A percentile compares a stretch with the other conserved stretches of the same genome.
Evolutionary conservation across 2,888 invertebrate genomes (phyloP).

Genomic region (Portevinia maculata): DNA sequence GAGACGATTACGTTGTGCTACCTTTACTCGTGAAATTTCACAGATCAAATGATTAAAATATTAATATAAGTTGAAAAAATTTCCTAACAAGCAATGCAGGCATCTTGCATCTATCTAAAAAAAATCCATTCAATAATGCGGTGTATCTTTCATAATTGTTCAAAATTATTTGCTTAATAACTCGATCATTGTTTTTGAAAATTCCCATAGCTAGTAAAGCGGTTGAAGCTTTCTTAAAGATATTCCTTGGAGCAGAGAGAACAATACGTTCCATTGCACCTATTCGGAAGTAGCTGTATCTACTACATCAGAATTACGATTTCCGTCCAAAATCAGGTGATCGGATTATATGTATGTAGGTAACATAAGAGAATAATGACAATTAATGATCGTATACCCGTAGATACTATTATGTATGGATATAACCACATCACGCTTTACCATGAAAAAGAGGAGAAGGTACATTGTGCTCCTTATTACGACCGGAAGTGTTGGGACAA

Average conservation of each 20-base stretch:
- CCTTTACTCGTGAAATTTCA: neutral
- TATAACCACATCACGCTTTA: slow-evolving; percentile 29
- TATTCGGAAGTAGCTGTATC: slow-evolving; percentile 2
- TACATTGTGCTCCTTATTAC: too few relatives aligned
- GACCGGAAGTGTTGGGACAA: slow-evolving; percentile 63
- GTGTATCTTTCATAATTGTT: slow-evolving; percentile 8
- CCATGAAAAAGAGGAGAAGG: slow-evolving; percentile 17
- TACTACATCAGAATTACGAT: slow-evolving; percentile 6
- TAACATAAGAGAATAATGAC: slow-evolving; percentile 58
- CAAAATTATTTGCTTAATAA: slow-evolving; percentile 43
- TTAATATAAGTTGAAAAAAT: slow-evolving; percentile 14
- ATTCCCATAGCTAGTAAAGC: slow-evolving; percentile 40
- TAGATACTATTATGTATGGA: slow-evolving; percentile 1
- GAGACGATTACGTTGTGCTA: slow-evolving; percentile 23
- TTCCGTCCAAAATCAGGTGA: slow-evolving; percentile 37
- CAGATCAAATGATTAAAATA: slow-evolving; percentile 22
- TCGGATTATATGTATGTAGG: slow-evolving; percentile 53
- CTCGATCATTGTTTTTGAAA: slow-evolving; percentile 54
- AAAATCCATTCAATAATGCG: slow-evolving; percentile 8
- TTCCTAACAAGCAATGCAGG: neutral
- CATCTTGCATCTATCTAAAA: neutral
- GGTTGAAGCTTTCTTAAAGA: slow-evolving; percentile 58
- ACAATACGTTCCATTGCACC: slow-evolving; percentile 45
- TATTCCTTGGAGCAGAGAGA: slow-evolving; percentile 36
- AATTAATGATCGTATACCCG: slow-evolving; percentile 60